Percentiles rank a stretch among this genome's conserved stretches.
These are phyloP conservation scores for Choloepus hoffmanni DNA, from an alignment of 2,113 vertebrate genomes.

Conservation along the genomic window DNA sequence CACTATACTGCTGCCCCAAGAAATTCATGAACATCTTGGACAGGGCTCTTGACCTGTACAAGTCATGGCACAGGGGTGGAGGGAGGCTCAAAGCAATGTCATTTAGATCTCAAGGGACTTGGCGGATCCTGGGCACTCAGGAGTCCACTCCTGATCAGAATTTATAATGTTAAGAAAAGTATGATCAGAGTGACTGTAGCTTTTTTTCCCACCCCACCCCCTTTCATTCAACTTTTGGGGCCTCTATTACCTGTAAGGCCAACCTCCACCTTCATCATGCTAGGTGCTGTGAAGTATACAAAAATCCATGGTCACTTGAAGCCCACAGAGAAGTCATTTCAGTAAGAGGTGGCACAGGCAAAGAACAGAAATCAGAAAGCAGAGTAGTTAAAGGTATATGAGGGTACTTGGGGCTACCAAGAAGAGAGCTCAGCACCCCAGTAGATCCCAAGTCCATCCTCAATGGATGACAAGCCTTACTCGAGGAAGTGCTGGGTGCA, in stretches of 20 bases:
- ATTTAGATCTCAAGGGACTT: not conserved
- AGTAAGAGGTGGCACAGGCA: not conserved
- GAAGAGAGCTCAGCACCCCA: not conserved
- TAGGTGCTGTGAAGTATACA: not conserved
- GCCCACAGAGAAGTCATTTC: conserved; percentile 39
- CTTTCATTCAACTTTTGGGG: not conserved
- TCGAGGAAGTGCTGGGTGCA: not conserved
- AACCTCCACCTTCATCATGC: not conserved
- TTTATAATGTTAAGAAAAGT: conserved; percentile 29
- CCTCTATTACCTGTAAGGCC: not conserved
- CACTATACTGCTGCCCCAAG: not conserved
- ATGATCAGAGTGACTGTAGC: not conserved
- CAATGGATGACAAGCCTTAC: not conserved
- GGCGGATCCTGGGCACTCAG: not conserved
- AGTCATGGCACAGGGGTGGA: not conserved
- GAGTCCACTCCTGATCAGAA: not conserved
- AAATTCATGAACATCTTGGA: conserved; percentile 6
- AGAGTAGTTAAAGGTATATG: not conserved
- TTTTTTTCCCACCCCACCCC: not conserved
- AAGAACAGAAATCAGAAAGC: not conserved
- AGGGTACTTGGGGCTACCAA: not conserved
- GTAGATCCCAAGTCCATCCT: not conserved
- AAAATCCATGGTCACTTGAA: not conserved
- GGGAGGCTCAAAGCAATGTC: not conserved
- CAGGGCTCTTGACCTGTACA: not conserved